Evolutionary conservation across 2,797 vertebrate genomes (phyloP), one percentile per base, ranked within the genome.

Genomic region (Vipera ursinii): DNA sequence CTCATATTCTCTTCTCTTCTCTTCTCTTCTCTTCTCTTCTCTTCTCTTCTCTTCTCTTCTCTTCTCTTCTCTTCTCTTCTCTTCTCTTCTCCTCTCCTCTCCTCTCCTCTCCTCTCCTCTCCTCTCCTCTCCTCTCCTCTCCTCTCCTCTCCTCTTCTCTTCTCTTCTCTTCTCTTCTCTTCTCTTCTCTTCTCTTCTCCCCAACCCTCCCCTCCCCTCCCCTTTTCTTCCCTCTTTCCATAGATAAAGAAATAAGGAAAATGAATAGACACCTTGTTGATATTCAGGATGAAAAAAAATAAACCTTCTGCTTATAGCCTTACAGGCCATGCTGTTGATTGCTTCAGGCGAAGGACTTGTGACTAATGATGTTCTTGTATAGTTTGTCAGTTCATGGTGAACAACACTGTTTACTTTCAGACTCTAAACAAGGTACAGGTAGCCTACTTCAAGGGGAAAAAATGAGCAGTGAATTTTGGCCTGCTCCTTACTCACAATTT

Each of bases 31-130:
- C 15, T 20, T 2, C 57, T 15, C 48, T 57, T 20, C 15, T 14
- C 15, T 20, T 2, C 57, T 15, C 48, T 57, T 20, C 15, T 17
- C 12, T 57, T 57, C 15, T 17, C 12, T 57, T 57, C 15, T 17
- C 12, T 57, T 57, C 15, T 17, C 12, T 57, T 57, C 14, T 15
- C 0, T 57, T 17, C 3, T 15, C 3, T 57, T 0, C 56, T 15
- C 15, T 57, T 1, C 56, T 15, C 1, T 57, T 1, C 56, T 15
- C 20, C 0, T 1, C 57, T 59, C 57, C 22, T 6, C 20, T 57
- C 1, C 3, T 15, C 3, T 57, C 0, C 56, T 15, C 15, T 57
- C 0, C 56, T 15, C 0, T 57, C 0, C 56, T 14, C 56, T 14
- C 3, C 55, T 14, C 13, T 14, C 2, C 56, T 57, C 56, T 4